Base-by-base conservation (phyloP, 2,888 invertebrate species). In the Bembecia ichneumoniformis region DNA sequence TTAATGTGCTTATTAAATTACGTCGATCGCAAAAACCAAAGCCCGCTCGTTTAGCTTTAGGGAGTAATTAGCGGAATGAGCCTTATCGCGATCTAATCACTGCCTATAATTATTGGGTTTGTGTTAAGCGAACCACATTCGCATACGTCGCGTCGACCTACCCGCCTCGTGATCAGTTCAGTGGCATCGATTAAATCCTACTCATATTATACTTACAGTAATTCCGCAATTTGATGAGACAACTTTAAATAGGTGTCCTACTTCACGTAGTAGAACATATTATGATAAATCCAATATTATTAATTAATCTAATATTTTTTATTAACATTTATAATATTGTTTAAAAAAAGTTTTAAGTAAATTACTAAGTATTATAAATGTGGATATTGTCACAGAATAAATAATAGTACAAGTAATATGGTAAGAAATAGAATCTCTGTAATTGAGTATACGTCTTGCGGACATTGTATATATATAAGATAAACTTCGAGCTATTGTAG, bases 1-100 rank as follows among this genome's bases (percentile, higher is more conserved):
- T 81, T 84, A 86, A 84, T 84, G 79, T 78, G 77, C 77, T 84
- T 86, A 87, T 87, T 83, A 86, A 82, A 82, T 83, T 82, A 80
- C 76, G 74, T 84, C 77, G 80, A 82, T 76, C 74, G 87, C 82
- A 82, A 86, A 83, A 86, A 79, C 74, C 65, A 70, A 71, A 69
- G 62, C 66, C 63, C 62, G 68, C 67, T 71, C 74, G 70, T 82
- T 82, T 87, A 75, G 87, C 87, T 87, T 82, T 80, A 86, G 87
- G 87, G 86, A 87, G 86, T 86, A 87, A 86, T 87, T 87, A 87
- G 81, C 74, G 63, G 78, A 82, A 81, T 81, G 79, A 77, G 75
- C 70, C 74, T 81, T 82, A 84, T 86, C 82, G 71, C 62, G 58
- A 66, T 84, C 78, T 81, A 82, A 87, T 86, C 87, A 80, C 75